Base-by-base conservation (phyloP, 2,888 invertebrate species). In the Coelinius sp. region DNA sequence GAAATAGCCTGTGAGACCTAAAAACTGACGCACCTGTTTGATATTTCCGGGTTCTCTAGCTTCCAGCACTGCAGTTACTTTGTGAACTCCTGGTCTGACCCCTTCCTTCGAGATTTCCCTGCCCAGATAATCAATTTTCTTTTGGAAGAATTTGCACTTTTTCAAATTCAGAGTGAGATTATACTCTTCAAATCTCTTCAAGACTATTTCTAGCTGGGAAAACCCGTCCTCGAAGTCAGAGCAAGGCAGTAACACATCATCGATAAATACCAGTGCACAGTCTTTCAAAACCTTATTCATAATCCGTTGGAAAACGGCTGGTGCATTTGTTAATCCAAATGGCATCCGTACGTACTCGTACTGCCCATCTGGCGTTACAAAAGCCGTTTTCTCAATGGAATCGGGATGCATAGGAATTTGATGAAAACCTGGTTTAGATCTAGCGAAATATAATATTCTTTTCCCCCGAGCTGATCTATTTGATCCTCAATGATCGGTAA, bases 401-500 rank as follows among this genome's bases (percentile, higher is more conserved):
- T 56, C 56, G 4, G 25, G 25, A 56, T 56, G 27, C 56, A 56
- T 56, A 0, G 56, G 31, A 1, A 56, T 56, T n/a, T 56, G 27
- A 14, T 56, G 27, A 17, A 56, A 56, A 0, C 31, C 56, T 27
- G 56, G 27, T 56, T 56, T 7, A 84, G 41, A 65, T 88, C 84
- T 0, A 88, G 69, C 1, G 79, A 77, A 0, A 82, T 82, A 56
- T 81, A 86, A 59, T 68, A 75, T 8, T 68, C 66, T 25, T 79
- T 77, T 0, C 81, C 82, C 1, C 77, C 69, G 5, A 87, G 56
- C 7, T 77, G 72, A 25, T 83, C 81, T 2, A 85, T 64, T 72
- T 85, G 77, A 17, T 88, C 87, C 20, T 85, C 83, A 1, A 88
- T 84, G 14, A 80, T 77, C 2, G 87, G 84, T 71, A 86, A 75